Conservation (phyloP, 1,140 invertebrate genomes). For the Stegodyphus mimosarum region DNA sequence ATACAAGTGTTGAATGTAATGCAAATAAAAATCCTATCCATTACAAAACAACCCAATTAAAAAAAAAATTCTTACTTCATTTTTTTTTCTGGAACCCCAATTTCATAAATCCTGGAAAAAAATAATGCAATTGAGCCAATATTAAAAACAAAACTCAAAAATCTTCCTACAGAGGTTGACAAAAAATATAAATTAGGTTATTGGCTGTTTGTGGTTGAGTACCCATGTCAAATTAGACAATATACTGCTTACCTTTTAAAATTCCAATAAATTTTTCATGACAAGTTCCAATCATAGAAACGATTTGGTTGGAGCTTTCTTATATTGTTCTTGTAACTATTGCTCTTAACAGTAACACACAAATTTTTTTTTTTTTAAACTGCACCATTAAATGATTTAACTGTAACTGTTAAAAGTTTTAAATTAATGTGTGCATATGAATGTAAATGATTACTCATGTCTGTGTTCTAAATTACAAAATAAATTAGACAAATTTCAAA, state of each 20-base stretch:
- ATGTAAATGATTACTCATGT: background rate
- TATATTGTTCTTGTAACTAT: too few relatives aligned
- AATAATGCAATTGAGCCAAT: background rate
- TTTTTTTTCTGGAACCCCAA: constrained; percentile 18
- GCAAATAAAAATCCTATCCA: too few relatives aligned
- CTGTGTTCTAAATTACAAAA: constrained; percentile 24
- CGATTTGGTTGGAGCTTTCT: constrained; percentile 46
- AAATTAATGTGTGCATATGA: background rate
- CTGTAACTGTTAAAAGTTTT: background rate
- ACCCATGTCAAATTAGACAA: background rate
- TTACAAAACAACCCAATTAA: background rate
- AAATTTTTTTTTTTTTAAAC: background rate
- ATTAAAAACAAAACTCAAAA: too few relatives aligned
- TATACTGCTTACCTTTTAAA: background rate
- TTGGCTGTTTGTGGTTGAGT: constrained; percentile 27
- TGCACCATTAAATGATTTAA: background rate
- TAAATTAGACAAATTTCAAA: constrained; percentile 37
- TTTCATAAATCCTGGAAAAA: constrained; percentile 41
- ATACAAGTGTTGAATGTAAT: too few relatives aligned
- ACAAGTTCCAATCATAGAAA: constrained; percentile 13
- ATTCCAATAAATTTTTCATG: background rate
- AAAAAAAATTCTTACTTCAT: constrained; percentile 33
- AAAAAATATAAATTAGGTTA: constrained; percentile 11
- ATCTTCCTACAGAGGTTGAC: too few relatives aligned
- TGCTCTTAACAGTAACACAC: background rate